Conservation (phyloP, 2,888 invertebrate genomes). For the Oscheius myriophilus region DNA sequence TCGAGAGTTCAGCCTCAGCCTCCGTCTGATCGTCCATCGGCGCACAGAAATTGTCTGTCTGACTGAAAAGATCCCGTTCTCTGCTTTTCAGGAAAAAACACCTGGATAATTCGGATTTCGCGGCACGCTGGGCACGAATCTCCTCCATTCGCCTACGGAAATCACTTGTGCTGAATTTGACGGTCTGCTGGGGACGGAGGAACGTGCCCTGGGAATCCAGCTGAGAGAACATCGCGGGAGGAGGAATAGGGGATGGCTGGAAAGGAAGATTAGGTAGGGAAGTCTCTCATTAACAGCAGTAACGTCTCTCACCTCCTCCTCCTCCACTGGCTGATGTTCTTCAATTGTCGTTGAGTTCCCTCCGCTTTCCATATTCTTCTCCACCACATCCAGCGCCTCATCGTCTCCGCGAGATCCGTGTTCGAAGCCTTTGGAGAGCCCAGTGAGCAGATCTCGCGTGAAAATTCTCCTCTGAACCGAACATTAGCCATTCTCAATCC, state of each 20-base stretch:
- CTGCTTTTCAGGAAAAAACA: background rate
- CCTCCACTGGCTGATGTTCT: background rate
- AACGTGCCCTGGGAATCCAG: background rate
- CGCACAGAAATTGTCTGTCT: slow-evolving; percentile 9
- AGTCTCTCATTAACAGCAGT: background rate
- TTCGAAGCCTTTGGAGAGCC: slow-evolving; percentile 17
- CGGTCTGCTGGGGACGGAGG: slow-evolving; percentile 10
- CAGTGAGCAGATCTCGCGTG: background rate
- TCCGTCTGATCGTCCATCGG: slow-evolving; percentile 34
- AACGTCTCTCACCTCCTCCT: background rate
- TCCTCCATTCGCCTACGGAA: slow-evolving; percentile 11
- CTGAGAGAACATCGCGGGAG: too few relatives aligned
- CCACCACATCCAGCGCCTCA: background rate
- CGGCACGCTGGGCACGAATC: background rate
- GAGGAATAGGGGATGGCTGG: background rate
- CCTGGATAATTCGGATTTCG: slow-evolving; percentile 7
- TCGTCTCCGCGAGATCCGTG: slow-evolving; percentile 17
- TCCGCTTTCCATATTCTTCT: slow-evolving; percentile 1
- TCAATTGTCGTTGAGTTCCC: background rate
- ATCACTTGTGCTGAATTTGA: slow-evolving; percentile 1
- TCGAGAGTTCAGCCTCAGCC: slow-evolving; percentile 45
- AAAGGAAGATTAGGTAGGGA: too few relatives aligned
- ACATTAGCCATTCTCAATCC: background rate
- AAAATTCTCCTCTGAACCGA: slow-evolving; percentile 9
- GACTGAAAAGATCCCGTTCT: slow-evolving; percentile 4